Conservation (phyloP, 1,140 invertebrate genomes). For the Bradysia coprophila region DNA sequence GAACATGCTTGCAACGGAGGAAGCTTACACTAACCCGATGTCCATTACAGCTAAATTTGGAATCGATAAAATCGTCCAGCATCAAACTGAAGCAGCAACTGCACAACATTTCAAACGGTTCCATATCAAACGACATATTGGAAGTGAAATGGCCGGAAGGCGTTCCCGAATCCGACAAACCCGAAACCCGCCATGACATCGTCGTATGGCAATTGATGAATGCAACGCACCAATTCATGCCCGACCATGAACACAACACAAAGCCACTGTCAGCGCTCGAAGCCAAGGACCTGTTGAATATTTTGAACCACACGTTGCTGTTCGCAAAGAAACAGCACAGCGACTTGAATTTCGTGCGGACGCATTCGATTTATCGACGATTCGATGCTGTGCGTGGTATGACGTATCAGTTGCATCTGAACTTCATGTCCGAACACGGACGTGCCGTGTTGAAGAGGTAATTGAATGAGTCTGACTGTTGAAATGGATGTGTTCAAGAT, state of each 20-base stretch:
- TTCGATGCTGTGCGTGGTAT: slow-evolving; percentile 78
- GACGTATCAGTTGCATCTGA: slow-evolving; percentile 70
- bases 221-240: slow-evolving; percentile 55
- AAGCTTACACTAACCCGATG: not conserved
- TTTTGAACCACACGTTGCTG: slow-evolving; percentile 35
- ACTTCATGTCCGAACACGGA: slow-evolving; percentile 21
- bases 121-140: slow-evolving; percentile 26
- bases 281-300: slow-evolving; percentile 43
- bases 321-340: slow-evolving; percentile 35
- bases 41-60: slow-evolving; percentile 29
- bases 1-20: not conserved
- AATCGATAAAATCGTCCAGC: slow-evolving; percentile 29
- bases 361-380: slow-evolving; percentile 65
- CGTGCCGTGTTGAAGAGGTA: not conserved
- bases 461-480: too few relatives aligned
- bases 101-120: slow-evolving; percentile 20
- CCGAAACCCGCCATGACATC: slow-evolving; percentile 66
- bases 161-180: slow-evolving; percentile 42
- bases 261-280: slow-evolving; percentile 35
- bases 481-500: too few relatives aligned
- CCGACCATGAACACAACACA: slow-evolving; percentile 43
- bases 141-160: slow-evolving; percentile 62
- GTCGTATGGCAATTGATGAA: slow-evolving; percentile 73
- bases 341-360: slow-evolving; percentile 27
- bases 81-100: slow-evolving; percentile 23